These are phyloP conservation scores for Microcaecilia unicolor DNA, from an alignment of 2,797 vertebrate species.

Conservation along the genomic window DNA sequence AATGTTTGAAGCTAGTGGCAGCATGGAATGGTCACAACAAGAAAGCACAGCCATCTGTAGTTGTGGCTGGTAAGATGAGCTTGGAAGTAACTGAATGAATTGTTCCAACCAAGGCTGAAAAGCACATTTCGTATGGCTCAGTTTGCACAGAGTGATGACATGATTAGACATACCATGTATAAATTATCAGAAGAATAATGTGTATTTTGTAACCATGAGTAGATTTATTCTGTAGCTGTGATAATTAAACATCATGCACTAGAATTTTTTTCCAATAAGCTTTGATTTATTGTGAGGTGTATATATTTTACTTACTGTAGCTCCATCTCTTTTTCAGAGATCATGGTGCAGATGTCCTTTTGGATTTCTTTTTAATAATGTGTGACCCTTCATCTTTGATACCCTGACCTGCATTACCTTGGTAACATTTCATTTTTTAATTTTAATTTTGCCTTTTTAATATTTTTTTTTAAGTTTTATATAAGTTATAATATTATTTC, in stretches of 20 bases:
- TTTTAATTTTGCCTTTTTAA: slow-evolving; percentile 85
- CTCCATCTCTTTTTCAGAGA: slow-evolving; percentile 95
- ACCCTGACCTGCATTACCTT: slow-evolving; percentile 98
- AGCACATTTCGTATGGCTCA: no score
- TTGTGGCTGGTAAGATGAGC: no score
- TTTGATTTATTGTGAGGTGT: slow-evolving; percentile 31
- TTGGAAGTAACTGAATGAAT: no score
- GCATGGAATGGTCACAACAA: no score
- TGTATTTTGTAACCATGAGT: neutral
- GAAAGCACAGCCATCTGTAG: no score
- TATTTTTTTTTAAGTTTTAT: slow-evolving; percentile 72
- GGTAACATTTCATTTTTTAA: slow-evolving; percentile 98
- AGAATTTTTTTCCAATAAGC: slow-evolving; percentile 27
- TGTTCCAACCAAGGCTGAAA: no score
- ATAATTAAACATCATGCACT: no score
- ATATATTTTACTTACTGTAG: slow-evolving; percentile 74
- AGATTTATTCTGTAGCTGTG: neutral
- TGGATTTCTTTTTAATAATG: slow-evolving; percentile 97
- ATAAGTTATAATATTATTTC: slow-evolving; percentile 66
- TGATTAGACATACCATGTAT: no score
- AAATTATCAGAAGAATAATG: no score
- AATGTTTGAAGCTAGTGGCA: no score
- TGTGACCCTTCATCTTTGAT: slow-evolving; percentile 98
- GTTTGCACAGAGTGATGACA: no score
- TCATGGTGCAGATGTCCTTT: slow-evolving; percentile 88